These are phyloP conservation scores for Typhlichthys subterraneus DNA, from an alignment of 2,797 vertebrate species.

Conservation along the genomic window DNA sequence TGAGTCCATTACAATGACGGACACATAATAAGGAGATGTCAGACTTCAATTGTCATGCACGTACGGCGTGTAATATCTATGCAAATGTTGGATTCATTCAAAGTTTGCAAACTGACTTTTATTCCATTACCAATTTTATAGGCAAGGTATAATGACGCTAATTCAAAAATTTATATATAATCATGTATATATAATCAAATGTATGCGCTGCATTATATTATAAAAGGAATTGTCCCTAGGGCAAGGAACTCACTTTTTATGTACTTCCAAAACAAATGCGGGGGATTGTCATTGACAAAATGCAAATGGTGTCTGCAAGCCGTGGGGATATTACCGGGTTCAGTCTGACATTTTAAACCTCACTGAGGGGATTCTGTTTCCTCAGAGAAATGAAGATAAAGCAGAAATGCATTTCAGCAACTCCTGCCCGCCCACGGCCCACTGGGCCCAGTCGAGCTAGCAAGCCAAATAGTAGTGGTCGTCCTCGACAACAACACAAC, in stretches of 20 bases:
- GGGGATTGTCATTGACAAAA: slow-evolving; percentile 15
- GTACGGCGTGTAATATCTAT: background rate
- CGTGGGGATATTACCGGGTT: slow-evolving; percentile 12
- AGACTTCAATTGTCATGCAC: background rate
- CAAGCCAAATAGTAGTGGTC: slow-evolving; percentile 8
- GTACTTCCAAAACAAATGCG: slow-evolving; percentile 24
- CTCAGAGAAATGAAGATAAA: slow-evolving; percentile 14
- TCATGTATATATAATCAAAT: background rate
- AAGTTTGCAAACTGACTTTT: background rate
- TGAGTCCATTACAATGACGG: slow-evolving; percentile 25
- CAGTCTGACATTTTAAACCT: slow-evolving; percentile 29
- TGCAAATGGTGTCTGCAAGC: slow-evolving; percentile 15
- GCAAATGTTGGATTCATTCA: background rate
- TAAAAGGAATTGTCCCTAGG: slow-evolving; percentile 26
- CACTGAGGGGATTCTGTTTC: slow-evolving; percentile 12
- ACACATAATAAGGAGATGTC: background rate
- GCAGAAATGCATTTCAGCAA: slow-evolving; percentile 15
- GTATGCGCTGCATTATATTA: slow-evolving; percentile 10
- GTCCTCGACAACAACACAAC: no score
- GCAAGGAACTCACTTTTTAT: slow-evolving; percentile 9
- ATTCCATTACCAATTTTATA: slow-evolving; percentile 12
- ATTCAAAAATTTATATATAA: slow-evolving; percentile 11
- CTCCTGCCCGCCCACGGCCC: slow-evolving; percentile 9
- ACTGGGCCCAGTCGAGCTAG: slow-evolving; percentile 7
- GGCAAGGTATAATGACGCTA: slow-evolving; percentile 6